Evolutionary conservation across 1,140 invertebrate genomes (phyloP).

Genomic region (Megathymus violae): DNA sequence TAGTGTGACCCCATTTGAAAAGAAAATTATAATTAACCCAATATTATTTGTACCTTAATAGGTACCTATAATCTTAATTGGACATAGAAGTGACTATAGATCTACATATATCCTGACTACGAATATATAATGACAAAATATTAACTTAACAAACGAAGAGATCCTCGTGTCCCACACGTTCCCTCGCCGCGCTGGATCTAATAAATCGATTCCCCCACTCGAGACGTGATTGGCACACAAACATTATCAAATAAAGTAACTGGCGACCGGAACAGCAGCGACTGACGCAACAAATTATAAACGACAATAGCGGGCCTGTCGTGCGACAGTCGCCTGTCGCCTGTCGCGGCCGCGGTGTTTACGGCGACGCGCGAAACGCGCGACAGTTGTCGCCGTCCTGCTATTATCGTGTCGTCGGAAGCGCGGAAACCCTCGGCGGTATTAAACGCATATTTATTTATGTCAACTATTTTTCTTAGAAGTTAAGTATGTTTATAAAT

Average conservation of each 20-base stretch:
- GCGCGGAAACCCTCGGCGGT: slow-evolving; percentile 16
- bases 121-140: neutral
- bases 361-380: slow-evolving; percentile 32
- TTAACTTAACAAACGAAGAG: neutral
- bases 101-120: no score
- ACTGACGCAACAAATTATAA: slow-evolving; percentile 44
- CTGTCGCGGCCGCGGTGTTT: slow-evolving; percentile 11
- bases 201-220: slow-evolving; percentile 8
- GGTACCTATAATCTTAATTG: no score
- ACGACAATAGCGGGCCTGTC: slow-evolving; percentile 26
- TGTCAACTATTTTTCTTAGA: slow-evolving; percentile 10
- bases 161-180: neutral
- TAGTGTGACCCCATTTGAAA: no score
- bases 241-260: slow-evolving; percentile 30
- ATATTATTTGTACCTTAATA: no score
- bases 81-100: no score
- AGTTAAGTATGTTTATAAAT: slow-evolving; percentile 11
- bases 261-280: slow-evolving; percentile 4
- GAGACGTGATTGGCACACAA: slow-evolving; percentile 12
- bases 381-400: slow-evolving; percentile 35
- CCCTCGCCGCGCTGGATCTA: neutral
- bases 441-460: slow-evolving; percentile 29
- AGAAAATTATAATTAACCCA: no score
- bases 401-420: slow-evolving; percentile 26
- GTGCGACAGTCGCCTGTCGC: slow-evolving; percentile 27